phyloP scores from a whole-genome alignment of 2,888 invertebrate genomes.

The Macropis europaea region DNA sequence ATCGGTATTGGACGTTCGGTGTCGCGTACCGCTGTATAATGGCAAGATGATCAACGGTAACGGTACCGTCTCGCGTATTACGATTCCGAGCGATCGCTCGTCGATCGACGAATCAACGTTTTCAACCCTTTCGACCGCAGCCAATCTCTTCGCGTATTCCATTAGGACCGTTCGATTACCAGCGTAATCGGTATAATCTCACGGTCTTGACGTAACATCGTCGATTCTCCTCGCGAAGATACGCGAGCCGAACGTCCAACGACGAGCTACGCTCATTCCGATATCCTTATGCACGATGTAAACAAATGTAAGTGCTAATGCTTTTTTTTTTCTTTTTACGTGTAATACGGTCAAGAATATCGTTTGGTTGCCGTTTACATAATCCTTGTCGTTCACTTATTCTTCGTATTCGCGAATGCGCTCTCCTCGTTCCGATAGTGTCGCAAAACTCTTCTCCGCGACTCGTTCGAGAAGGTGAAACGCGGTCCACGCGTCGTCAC shows the following conservation, averaged over 20 bases:
- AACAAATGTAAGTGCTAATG: conserved; percentile 18
- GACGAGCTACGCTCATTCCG: conserved; percentile 4
- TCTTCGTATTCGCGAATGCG: background rate
- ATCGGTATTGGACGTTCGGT: background rate
- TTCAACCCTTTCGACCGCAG: conserved; percentile 33
- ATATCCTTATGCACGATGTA: conserved; percentile 8
- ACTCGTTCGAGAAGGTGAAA: background rate
- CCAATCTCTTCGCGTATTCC: conserved; percentile 43
- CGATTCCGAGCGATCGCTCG: conserved; percentile 18
- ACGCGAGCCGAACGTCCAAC: background rate
- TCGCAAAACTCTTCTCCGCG: background rate
- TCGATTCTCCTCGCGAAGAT: background rate
- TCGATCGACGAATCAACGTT: conserved; percentile 37
- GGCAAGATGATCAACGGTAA: background rate
- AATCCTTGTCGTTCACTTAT: background rate
- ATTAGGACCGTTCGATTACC: conserved; percentile 29
- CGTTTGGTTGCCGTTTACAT: background rate
- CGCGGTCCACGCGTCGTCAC: background rate
- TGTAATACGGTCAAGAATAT: background rate
- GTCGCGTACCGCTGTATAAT: background rate
- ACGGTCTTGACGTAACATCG: conserved; percentile 42
- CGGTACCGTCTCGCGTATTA: conserved; percentile 1
- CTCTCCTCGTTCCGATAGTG: background rate
- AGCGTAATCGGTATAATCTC: conserved; percentile 41
- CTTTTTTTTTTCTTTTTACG: background rate